These are phyloP conservation scores for Drosophila aff. DNA, from an alignment of 1,140 invertebrate species.

Conservation along the genomic window DNA sequence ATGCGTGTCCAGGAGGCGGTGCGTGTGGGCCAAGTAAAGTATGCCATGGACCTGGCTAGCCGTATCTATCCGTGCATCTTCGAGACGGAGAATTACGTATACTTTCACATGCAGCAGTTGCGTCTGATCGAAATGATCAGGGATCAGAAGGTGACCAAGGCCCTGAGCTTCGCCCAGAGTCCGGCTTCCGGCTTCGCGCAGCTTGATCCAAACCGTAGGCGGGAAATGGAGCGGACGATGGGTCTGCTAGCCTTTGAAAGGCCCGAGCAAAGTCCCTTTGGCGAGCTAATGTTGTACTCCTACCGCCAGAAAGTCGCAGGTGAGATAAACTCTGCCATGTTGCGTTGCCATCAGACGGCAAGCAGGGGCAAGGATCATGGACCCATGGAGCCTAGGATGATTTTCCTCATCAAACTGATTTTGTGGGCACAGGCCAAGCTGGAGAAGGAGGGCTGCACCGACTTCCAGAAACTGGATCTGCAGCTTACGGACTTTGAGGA, in stretches of 20 bases:
- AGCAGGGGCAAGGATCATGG: constrained; percentile 21
- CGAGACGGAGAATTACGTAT: constrained; percentile 66
- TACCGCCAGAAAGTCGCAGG: constrained; percentile 86
- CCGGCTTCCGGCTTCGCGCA: not conserved
- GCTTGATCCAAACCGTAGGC: not conserved
- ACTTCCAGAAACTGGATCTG: constrained; percentile 40
- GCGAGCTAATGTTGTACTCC: constrained; percentile 94
- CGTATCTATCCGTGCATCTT: constrained; percentile 54
- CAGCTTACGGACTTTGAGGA: constrained; percentile 54
- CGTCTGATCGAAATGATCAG: constrained; percentile 59
- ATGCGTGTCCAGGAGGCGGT: constrained; percentile 43
- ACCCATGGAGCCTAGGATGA: constrained; percentile 53
- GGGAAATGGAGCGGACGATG: constrained; percentile 93
- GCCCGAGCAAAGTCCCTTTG: constrained; percentile 96
- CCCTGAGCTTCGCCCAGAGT: constrained; percentile 24
- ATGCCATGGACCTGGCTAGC: constrained; percentile 67
- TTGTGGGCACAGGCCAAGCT: constrained; percentile 61
- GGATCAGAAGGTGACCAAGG: constrained; percentile 33
- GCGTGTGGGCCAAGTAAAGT: constrained; percentile 47
- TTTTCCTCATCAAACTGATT: constrained; percentile 71
- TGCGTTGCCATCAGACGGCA: constrained; percentile 90
- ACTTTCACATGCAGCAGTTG: constrained; percentile 73
- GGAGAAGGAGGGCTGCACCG: constrained; percentile 39
- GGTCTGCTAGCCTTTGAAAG: constrained; percentile 98
- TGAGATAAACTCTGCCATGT: constrained; percentile 35